phyloP scores from a whole-genome alignment of 1,140 invertebrate genomes.

The Drosophila watanabei region DNA sequence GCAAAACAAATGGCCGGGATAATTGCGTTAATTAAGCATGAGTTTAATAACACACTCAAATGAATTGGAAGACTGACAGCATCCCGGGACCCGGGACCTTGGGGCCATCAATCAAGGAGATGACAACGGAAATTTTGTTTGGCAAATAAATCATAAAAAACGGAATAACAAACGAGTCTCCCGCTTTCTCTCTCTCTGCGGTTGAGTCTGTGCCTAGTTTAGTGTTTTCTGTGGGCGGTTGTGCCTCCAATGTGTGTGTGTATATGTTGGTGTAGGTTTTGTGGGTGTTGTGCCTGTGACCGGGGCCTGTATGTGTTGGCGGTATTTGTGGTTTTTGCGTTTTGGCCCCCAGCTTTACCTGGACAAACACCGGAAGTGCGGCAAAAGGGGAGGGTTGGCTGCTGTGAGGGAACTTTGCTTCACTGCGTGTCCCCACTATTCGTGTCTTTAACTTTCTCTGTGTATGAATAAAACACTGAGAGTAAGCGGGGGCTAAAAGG shows the following conservation, averaged over 20 bases:
- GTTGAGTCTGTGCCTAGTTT: constrained; percentile 52
- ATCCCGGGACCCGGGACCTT: constrained; percentile 21
- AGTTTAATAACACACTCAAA: constrained; percentile 62
- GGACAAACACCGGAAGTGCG: constrained; percentile 59
- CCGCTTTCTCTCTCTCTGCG: constrained; percentile 28
- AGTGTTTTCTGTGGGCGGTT: constrained; percentile 1
- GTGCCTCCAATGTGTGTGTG: constrained; percentile 8
- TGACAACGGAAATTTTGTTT: constrained; percentile 46
- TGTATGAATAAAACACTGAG: neutral
- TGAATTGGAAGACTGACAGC: constrained; percentile 52
- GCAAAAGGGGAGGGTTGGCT: constrained; percentile 44
- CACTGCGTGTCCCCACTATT: constrained; percentile 27
- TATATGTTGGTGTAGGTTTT: constrained; percentile 3
- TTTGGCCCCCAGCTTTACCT: constrained; percentile 58
- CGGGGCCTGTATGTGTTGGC: constrained; percentile 64
- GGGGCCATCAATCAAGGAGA: constrained; percentile 73
- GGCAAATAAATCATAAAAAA: constrained; percentile 79
- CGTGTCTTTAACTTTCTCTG: constrained; percentile 4
- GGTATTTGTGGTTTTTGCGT: constrained; percentile 74
- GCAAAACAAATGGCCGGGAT: constrained; percentile 60
- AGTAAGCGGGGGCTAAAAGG: neutral
- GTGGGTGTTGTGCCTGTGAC: constrained; percentile 22
- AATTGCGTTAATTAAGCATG: constrained; percentile 76
- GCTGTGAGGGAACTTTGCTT: constrained; percentile 56
- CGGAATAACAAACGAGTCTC: constrained; percentile 41